Evolutionary conservation across 2,888 invertebrate genomes (phyloP).

Genomic region (Cacoxenus indagator): DNA sequence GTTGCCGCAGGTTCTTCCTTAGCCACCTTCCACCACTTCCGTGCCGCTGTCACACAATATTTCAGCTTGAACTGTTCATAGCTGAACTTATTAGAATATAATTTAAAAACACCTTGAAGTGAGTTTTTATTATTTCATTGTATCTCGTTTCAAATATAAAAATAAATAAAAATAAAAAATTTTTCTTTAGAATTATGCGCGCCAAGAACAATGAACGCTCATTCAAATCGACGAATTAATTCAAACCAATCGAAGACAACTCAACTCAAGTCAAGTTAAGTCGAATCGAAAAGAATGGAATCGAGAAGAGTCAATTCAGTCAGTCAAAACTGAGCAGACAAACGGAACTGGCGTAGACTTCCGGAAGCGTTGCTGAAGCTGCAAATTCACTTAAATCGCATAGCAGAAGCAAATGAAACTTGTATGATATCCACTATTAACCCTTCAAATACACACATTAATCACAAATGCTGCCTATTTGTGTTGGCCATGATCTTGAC

Average conservation of each 20-base stretch:
- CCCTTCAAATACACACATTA: neutral
- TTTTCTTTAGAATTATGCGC: neutral
- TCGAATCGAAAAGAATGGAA: neutral
- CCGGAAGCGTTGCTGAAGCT: neutral
- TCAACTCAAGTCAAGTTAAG: neutral
- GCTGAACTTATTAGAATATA: conserved; percentile 32
- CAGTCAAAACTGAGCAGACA: neutral
- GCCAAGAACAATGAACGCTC: neutral
- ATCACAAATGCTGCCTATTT: conserved; percentile 43
- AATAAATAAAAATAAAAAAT: neutral
- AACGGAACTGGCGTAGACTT: neutral
- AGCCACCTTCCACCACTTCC: too few species aligned
- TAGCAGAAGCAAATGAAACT: neutral
- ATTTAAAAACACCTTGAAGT: conserved; percentile 49
- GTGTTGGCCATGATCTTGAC: conserved; percentile 61
- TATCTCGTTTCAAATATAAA: neutral
- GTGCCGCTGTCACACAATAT: too few species aligned
- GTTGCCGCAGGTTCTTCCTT: too few species aligned
- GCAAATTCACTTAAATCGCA: neutral
- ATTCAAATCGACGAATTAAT: neutral
- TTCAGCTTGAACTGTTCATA: too few species aligned
- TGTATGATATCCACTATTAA: neutral
- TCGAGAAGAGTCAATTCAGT: neutral
- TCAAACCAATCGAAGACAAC: neutral
- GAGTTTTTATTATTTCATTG: neutral